These are phyloP conservation scores for Thalassophryne amazonica DNA, from an alignment of 2,797 vertebrate genomes.

Conservation along the genomic window DNA sequence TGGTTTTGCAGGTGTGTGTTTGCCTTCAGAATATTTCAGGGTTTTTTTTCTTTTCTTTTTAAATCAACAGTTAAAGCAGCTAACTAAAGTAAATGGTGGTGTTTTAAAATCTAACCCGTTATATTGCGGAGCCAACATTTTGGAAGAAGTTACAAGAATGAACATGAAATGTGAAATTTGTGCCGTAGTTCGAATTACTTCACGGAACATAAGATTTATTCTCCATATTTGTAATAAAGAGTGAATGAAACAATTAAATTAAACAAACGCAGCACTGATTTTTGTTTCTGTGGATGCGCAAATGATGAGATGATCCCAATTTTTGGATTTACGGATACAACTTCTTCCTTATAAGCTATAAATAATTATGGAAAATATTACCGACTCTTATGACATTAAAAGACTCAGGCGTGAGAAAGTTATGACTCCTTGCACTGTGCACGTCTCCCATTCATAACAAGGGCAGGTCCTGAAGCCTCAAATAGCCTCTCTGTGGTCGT, in stretches of 20 bases:
- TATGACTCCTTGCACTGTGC: constrained; percentile 68
- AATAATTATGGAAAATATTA: too few species aligned
- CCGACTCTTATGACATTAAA: constrained; percentile 58
- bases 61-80: background rate
- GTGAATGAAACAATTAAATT: background rate
- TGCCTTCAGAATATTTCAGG: too few species aligned
- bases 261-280: constrained; percentile 25
- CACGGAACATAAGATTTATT: constrained; percentile 14
- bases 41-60: background rate
- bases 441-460: constrained; percentile 58
- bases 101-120: constrained; percentile 2
- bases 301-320: constrained; percentile 66
- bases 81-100: background rate
- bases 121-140: background rate
- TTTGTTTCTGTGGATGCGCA: constrained; percentile 2
- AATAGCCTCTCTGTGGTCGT: constrained; percentile 61
- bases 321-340: constrained; percentile 65
- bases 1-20: constrained; percentile 13
- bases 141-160: background rate
- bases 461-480: constrained; percentile 52
- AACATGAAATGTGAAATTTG: constrained; percentile 7
- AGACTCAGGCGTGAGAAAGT: constrained; percentile 32
- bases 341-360: too few species aligned
- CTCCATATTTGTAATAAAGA: background rate
- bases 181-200: too few species aligned